These are phyloP conservation scores for Acleris cristana DNA, from an alignment of 2,888 invertebrate species.

Conservation along the genomic window DNA sequence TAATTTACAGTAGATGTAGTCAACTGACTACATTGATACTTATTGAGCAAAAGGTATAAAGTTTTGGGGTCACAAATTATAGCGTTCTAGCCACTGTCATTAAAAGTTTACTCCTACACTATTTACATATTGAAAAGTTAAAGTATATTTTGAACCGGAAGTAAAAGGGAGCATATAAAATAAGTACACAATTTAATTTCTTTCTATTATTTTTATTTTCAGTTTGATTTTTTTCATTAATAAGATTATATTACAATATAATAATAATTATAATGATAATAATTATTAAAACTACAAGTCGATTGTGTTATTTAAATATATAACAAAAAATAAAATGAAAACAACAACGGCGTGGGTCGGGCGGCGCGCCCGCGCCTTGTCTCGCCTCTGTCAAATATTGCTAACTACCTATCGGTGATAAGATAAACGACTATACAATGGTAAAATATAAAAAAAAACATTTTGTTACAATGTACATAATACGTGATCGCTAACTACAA, in stretches of 20 bases:
- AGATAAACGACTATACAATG: slow-evolving; percentile 82
- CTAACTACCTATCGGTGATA: slow-evolving; percentile 76
- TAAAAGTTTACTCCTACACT: too few relatives aligned
- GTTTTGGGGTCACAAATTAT: too few relatives aligned
- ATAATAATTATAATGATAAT: slow-evolving; percentile 79
- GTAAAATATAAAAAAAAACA: slow-evolving; percentile 81
- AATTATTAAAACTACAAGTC: slow-evolving; percentile 83
- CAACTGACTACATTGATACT: too few relatives aligned
- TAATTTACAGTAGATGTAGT: too few relatives aligned
- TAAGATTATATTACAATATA: slow-evolving; percentile 84
- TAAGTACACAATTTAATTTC: slow-evolving; percentile 57
- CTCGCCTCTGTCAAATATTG: slow-evolving; percentile 68
- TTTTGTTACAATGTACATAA: slow-evolving; percentile 82
- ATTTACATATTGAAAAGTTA: too few relatives aligned
- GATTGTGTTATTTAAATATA: slow-evolving; percentile 83
- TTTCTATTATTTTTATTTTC: slow-evolving; percentile 82
- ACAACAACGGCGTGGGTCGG: slow-evolving; percentile 72
- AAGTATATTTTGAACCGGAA: not conserved
- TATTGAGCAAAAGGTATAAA: too few relatives aligned
- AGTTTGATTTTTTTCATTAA: slow-evolving; percentile 83
- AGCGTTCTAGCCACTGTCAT: too few relatives aligned
- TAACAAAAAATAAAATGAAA: slow-evolving; percentile 79
- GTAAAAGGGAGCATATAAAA: slow-evolving; percentile 31
- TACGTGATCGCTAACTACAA: slow-evolving; percentile 81
- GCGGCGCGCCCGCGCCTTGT: slow-evolving; percentile 57